Base-by-base conservation (phyloP, 2,888 invertebrate species). In the Isoperla grammatica region DNA sequence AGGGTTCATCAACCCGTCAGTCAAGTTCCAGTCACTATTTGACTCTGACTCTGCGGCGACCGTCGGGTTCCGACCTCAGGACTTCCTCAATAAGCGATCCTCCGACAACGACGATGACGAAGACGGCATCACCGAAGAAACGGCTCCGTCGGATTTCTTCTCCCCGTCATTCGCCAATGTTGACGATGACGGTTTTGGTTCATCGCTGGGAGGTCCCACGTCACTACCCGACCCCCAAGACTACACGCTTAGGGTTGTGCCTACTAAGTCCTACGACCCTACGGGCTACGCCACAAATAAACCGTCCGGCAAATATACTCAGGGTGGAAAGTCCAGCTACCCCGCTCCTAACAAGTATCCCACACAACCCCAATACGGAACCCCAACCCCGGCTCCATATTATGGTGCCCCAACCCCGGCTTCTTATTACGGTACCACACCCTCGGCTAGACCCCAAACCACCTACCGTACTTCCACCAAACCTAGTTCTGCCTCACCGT, bases 31-130 rank as follows among this genome's bases (percentile, higher is more conserved):
- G 37, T 68, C 68, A 19, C 59, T 68, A 15, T 70, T 70, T 55
- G 69, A 70, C 46, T 59, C 67, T n/a, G 67, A 67, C 37, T 61
- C 68, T 11, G 67, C 66, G 22, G 55, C 66, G 15, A 65, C 64
- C 15, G 66, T 63, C 19, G 68, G 67, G 13, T 72, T 72, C 55
- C 66, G 66, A 35, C 68, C 71, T 1, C 68, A 70, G 61, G 76
- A 76, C 65, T 77, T 73, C 63, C 72, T 73, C 11, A 55, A 57
- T 12, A 42, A 57, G 4, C 35, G 55, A 49, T 53, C 63, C 49
- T 56, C 61, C 56, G 64, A 46, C 20, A 57, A 60, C 13, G 57
- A 59, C 3, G 60, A 64, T 8, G 60, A 60, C 11, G 45, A 15
- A 19, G 45, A 45, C 11, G 45, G 45, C 17, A 48, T 29, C 15